Base-by-base conservation (phyloP, 2,888 invertebrate species). In the Nomada ruficornis region DNA sequence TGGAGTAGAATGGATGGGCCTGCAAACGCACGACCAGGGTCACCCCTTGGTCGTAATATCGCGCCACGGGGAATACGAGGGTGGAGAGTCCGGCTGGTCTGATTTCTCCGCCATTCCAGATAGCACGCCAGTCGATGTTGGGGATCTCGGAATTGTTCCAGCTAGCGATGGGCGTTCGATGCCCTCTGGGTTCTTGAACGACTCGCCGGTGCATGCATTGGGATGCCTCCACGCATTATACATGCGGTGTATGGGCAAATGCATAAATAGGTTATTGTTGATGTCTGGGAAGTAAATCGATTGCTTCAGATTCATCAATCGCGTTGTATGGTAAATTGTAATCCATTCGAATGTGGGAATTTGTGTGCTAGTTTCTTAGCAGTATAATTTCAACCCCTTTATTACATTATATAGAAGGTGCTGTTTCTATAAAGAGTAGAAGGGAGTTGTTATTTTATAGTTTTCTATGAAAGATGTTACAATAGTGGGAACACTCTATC, bases 1-100 rank as follows among this genome's bases (percentile, higher is more conserved):
- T 64, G 76, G 83, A 83, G 77, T 77, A 86, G 86, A 85, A 88
- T 87, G 80, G 84, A 88, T 83, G 88, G 85, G 88, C 81, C 83
- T 79, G 88, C 85, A 83, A 89, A 88, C 77, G 85, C 77, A 77
- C 78, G 68, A 23, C 86, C 81, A 76, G 77, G 77, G 77, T 77
- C 82, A 80, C 77, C 86, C 81, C 79, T 62, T 70, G 20, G 70
- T 79, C 85, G 85, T 85, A 86, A 88, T 89, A 89, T 86, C 85
- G 82, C 76, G 88, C 82, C 59, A 83, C 80, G 50, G 78, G 79
- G 80, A 81, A 83, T 80, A 72, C 81, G 65, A 64, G 70, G 64
- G 72, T 36, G 59, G 71, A 77, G 57, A 71, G 68, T 57, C 57
- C 55, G 67, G 64, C 62, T 76, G 23, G 82, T 70, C 80, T 76